Percentiles rank a stretch among this genome's conserved stretches.
Evolutionary conservation across 2,113 vertebrate species (phyloP).

Genomic region (Hippocampus guttulatus): DNA sequence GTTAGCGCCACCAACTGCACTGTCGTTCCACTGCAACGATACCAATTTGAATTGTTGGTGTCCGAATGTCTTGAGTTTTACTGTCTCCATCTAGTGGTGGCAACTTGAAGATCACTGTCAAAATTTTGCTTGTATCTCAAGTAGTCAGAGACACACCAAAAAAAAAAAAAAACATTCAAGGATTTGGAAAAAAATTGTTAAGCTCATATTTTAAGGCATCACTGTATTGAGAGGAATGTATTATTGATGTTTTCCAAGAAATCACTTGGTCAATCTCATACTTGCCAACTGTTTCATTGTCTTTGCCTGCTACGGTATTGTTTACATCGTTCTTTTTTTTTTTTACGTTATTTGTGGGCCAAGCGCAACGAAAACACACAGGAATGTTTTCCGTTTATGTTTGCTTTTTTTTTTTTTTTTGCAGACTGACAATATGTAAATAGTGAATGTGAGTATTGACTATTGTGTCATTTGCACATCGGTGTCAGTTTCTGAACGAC

Average conservation of each 20-base stretch:
- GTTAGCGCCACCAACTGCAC: not conserved
- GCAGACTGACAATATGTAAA: conserved; percentile 21
- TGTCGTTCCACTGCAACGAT: not conserved
- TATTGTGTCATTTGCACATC: conserved; percentile 34
- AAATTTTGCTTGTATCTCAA: not conserved
- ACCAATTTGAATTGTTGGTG: not conserved
- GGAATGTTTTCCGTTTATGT: conserved; percentile 9
- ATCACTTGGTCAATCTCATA: conserved; percentile 48
- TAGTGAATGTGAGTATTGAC: conserved; percentile 19
- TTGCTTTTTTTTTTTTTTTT: not conserved
- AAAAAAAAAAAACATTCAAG: not conserved
- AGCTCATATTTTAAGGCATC: not conserved
- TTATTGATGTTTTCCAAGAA: conserved; percentile 27
- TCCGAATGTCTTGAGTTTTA: not conserved
- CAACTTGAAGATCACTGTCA: not conserved
- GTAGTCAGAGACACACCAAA: too few species aligned
- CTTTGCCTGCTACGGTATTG: conserved; percentile 41
- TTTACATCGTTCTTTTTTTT: conserved; percentile 56
- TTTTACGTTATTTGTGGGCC: conserved; percentile 22
- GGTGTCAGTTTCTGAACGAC: conserved; percentile 38
- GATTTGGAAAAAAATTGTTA: not conserved
- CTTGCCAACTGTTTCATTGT: conserved; percentile 76
- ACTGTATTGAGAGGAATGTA: conserved; percentile 48
- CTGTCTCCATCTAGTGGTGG: not conserved
- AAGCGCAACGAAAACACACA: conserved; percentile 31